Evolutionary conservation across 2,888 invertebrate species (phyloP), one percentile per base, ranked within the genome.

Genomic region (Erebia ligea): DNA sequence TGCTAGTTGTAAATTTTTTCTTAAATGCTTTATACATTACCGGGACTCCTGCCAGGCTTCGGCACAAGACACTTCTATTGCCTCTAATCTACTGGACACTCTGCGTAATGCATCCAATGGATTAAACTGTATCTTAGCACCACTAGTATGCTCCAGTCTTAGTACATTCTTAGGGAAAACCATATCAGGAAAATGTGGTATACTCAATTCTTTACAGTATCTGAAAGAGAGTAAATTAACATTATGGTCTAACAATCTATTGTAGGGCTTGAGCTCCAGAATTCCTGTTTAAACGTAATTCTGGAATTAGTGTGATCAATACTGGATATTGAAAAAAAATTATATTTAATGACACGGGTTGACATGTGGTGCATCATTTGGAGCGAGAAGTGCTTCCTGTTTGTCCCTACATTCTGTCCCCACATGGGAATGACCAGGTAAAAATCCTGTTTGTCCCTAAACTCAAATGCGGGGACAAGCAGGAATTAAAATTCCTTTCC

Each of bases 181-280:
- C 99, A 99, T 99, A 84, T 99, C 99, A 6, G 99, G 99, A 80
- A 98, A 94, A 85, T 98, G 98, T n/a, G 98, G 98, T 78, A 99
- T 94, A 70, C 95, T 94, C 71, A 98, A 88, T 54, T 96, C 94
- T 77, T 94, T 95, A 68, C 95, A 95, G 83, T 96, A 98, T 78
- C 97, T 97, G 85, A 73, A 67, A 67, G 66, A 50, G 57, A 62
- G 52, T 34, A n/a, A 21, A 40, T 64, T n/a, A n/a, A n/a, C 40
- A 17, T 42, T 2, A 0, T 13, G 1, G 1, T 50, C n/a, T n/a
- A 5, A 8, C 6, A 1, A 1, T 50, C 50, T 34, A 34, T 34
- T 25, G 5, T 34, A 34, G 34, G 34, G 34, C 34, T 6, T 34
- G 5, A 34, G 34, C 34, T 34, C 34, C 34, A 34, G 1, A 34